These are phyloP conservation scores for Geodia barretti DNA, from an alignment of 37 sponge, comb jelly and placozoan species.

Conservation along the genomic window DNA sequence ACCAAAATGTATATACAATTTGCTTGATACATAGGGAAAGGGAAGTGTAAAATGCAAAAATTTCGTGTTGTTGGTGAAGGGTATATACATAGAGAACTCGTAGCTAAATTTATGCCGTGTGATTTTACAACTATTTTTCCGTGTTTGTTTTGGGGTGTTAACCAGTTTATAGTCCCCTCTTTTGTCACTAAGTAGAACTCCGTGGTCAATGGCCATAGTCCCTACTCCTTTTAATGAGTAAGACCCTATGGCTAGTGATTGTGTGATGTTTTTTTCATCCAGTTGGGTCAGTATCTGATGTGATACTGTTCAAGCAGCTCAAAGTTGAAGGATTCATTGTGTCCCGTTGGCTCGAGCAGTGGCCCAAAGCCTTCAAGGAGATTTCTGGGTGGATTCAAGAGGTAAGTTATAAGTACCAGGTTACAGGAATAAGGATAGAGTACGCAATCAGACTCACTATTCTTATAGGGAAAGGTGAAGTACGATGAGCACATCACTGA, in stretches of 20 bases:
- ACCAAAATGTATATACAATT: slow-evolving; percentile 21
- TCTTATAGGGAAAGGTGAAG: slow-evolving; percentile 63
- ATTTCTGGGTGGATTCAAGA: slow-evolving; percentile 75
- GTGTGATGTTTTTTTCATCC: not conserved
- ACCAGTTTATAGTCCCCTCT: no score
- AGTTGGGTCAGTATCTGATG: slow-evolving; percentile 8
- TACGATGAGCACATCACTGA: slow-evolving; percentile 62
- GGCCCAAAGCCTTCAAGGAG: slow-evolving; percentile 63
- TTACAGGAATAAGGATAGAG: no score
- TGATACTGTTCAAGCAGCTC: slow-evolving; percentile 64
- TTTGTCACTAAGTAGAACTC: no score
- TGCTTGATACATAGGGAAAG: no score
- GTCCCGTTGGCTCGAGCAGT: slow-evolving; percentile 26
- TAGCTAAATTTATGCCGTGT: no score
- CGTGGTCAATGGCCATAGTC: no score
- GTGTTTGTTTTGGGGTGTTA: no score
- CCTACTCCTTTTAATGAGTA: not conserved
- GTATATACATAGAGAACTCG: not conserved
- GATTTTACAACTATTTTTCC: no score
- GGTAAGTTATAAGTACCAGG: slow-evolving; percentile 52
- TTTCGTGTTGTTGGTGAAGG: not conserved
- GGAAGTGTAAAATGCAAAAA: no score
- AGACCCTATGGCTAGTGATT: not conserved
- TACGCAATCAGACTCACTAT: no score
- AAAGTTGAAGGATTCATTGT: slow-evolving; percentile 79